Percentiles rank a stretch among this genome's conserved stretches.
phyloP scores from a whole-genome alignment of 2,888 invertebrate genomes.

The Epirrhoe alternata region DNA sequence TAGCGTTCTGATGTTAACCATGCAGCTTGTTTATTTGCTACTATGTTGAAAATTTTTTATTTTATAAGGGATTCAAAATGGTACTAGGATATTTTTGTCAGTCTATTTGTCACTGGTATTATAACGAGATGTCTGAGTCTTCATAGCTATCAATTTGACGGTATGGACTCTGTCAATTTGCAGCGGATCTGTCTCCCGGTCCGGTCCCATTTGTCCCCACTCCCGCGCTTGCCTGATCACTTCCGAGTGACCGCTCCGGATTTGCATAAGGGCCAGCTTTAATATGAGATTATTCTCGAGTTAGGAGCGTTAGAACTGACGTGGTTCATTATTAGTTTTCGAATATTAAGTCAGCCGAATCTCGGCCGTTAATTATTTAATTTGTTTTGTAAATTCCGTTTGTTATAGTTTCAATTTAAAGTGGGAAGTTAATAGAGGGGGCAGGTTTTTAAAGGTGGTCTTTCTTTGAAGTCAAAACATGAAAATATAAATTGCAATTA shows the following conservation, averaged over 20 bases:
- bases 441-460: no score
- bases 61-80: constrained; percentile 35
- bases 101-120: constrained; percentile 54
- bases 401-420: no score
- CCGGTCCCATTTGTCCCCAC: constrained; percentile 42
- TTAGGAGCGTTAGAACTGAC: constrained; percentile 61
- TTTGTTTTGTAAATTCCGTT: constrained; percentile 56
- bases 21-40: neutral
- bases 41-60: constrained; percentile 14
- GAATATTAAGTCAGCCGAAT: constrained; percentile 74
- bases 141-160: constrained; percentile 75
- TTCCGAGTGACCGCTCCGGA: constrained; percentile 81
- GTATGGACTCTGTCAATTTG: constrained; percentile 75
- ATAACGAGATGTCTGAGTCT: constrained; percentile 70
- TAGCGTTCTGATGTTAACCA: no score
- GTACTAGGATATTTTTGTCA: constrained; percentile 49
- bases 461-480: no score
- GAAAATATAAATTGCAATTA: no score
- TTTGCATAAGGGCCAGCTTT: constrained; percentile 82
- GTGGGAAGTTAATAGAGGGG: no score
- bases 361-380: constrained; percentile 63
- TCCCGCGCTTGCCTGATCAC: constrained; percentile 70
- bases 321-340: constrained; percentile 79
- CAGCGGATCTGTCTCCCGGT: constrained; percentile 44
- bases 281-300: constrained; percentile 81